These are phyloP conservation scores for Pristionchus maxplancki DNA, from an alignment of 2,888 invertebrate species.

Conservation along the genomic window DNA sequence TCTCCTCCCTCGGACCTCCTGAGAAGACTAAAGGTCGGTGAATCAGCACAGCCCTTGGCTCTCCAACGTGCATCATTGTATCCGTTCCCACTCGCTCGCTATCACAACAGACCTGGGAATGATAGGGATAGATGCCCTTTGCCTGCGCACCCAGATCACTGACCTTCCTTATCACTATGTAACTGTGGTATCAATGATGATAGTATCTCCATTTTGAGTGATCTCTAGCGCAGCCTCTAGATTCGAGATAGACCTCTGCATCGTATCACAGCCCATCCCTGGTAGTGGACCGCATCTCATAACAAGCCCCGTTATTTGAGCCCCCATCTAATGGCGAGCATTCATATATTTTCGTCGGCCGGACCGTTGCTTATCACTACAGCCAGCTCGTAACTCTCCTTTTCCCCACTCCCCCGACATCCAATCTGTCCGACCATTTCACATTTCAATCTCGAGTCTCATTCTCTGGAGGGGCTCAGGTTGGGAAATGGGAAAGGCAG, in stretches of 20 bases:
- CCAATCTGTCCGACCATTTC: constrained; percentile 29
- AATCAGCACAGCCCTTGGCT: not conserved
- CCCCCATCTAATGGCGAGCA: constrained; percentile 20
- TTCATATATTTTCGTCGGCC: constrained; percentile 15
- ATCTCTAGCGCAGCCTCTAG: too few relatives aligned
- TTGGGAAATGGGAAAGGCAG: not conserved
- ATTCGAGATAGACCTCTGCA: not conserved
- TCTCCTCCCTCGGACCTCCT: not conserved
- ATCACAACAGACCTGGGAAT: constrained; percentile 16
- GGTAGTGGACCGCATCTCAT: not conserved
- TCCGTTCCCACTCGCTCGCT: constrained; percentile 17
- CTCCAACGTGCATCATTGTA: not conserved
- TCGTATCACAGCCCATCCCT: not conserved
- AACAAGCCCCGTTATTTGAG: constrained; percentile 24
- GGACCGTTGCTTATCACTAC: constrained; percentile 33
- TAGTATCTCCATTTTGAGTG: too few relatives aligned
- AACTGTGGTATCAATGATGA: too few relatives aligned
- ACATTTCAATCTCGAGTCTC: constrained; percentile 37
- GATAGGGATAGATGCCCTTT: constrained; percentile 12
- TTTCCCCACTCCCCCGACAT: not conserved
- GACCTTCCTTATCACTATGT: constrained; percentile 7
- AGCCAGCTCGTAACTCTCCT: constrained; percentile 20
- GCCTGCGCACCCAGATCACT: not conserved
- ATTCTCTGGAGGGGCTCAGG: constrained; percentile 8
- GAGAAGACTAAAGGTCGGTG: not conserved